These are phyloP conservation scores for Pavo muticus DNA, from an alignment of 2,113 vertebrate species.

Conservation along the genomic window DNA sequence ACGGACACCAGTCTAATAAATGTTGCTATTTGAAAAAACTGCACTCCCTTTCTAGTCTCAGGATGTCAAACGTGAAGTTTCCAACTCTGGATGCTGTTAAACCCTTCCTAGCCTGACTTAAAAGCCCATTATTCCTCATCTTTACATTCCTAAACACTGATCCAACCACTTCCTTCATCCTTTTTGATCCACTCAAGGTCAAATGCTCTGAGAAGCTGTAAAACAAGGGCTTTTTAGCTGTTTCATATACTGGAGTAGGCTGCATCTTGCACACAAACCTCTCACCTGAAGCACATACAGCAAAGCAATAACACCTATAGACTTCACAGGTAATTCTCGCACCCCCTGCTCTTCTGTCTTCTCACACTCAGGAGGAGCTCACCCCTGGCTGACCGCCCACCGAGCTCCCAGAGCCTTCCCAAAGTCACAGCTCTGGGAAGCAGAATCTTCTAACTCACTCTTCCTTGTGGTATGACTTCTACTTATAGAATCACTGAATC, in stretches of 20 bases:
- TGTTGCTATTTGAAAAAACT: not conserved
- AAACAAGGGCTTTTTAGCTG: not conserved
- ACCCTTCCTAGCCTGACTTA: not conserved
- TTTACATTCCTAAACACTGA: not conserved
- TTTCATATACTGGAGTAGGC: not conserved
- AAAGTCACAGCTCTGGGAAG: not conserved
- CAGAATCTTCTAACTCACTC: no score
- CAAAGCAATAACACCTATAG: not conserved
- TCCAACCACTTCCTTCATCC: not conserved
- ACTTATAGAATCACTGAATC: no score
- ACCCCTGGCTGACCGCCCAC: not conserved
- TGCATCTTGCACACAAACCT: not conserved
- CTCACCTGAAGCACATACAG: not conserved
- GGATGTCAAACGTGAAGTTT: not conserved
- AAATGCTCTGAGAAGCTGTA: fast-evolving
- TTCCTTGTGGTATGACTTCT: fast-evolving
- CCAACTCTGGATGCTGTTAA: not conserved
- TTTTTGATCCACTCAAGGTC: not conserved
- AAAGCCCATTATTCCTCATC: not conserved
- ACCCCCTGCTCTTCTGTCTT: not conserved
- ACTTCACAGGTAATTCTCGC: not conserved
- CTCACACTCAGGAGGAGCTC: not conserved
- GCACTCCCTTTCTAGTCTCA: not conserved
- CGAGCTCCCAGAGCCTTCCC: not conserved
- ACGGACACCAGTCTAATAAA: no score